These are phyloP conservation scores for Cephus pulcher DNA, from an alignment of 2,888 invertebrate genomes.

Conservation along the genomic window DNA sequence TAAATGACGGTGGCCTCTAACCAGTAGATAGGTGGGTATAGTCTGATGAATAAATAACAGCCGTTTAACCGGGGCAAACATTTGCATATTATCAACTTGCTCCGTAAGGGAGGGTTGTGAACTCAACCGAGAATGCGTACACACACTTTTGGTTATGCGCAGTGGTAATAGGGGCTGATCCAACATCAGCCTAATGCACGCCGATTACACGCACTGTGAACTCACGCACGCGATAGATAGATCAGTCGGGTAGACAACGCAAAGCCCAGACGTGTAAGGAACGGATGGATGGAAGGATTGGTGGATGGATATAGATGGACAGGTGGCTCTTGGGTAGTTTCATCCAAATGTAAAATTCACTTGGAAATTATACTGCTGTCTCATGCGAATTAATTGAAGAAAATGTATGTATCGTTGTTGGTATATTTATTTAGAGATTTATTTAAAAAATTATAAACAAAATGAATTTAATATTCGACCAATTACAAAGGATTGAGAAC, in stretches of 20 bases:
- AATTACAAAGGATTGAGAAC: not conserved
- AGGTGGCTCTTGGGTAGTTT: not conserved
- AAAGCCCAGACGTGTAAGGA: not conserved
- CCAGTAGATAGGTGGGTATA: slow-evolving; percentile 5
- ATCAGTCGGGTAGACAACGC: slow-evolving; percentile 1
- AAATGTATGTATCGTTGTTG: not conserved
- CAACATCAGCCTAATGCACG: slow-evolving; percentile 42
- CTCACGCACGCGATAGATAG: slow-evolving; percentile 36
- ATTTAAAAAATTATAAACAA: not conserved
- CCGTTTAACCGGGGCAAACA: slow-evolving; percentile 49
- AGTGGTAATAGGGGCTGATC: slow-evolving; percentile 23
- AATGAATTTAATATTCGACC: not conserved
- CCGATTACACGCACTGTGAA: slow-evolving; percentile 53
- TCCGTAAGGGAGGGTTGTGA: slow-evolving; percentile 10
- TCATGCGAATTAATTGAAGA: not conserved
- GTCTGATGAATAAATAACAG: slow-evolving; percentile 33
- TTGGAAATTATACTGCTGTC: not conserved
- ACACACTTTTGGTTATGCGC: not conserved
- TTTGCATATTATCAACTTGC: slow-evolving; percentile 45
- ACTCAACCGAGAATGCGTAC: slow-evolving; percentile 30
- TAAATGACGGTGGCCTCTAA: slow-evolving; percentile 22
- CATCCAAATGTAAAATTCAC: not conserved
- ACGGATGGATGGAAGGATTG: not conserved
- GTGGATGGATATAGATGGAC: not conserved
- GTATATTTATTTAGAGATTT: not conserved